Base-by-base conservation (phyloP, 2,113 vertebrate genomes). In the Eublepharis macularius region DNA sequence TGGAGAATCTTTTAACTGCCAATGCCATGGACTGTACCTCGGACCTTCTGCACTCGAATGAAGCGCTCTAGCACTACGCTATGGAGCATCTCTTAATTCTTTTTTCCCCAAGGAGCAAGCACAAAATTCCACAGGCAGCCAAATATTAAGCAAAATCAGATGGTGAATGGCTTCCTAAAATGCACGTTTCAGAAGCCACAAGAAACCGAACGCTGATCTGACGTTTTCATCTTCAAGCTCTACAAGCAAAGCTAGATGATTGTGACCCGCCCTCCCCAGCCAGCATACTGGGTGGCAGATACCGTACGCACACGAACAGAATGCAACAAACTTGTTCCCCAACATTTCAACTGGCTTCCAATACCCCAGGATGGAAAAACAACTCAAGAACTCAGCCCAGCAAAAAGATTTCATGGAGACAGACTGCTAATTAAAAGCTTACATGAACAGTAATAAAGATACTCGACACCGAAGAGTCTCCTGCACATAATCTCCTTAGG, bases 401-500 rank as follows among this genome's bases (percentile, higher is more conserved):
- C n/a, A 7, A 49, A 51, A 82, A 82, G 54, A 76, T 4, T 32
- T 51, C 39, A 74, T 81, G 19, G 24, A 17, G 26, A 70, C 63
- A 80, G 84, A 6, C 63, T 83, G 0, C 69, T 63, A 57, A 73
- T 69, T 89, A 70, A 51, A 83, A 88, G 63, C 34, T 34, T 63
- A 11, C 26, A 24, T 34, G 83, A 76, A 73, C 6, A 0, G 17
- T 49, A 7, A 39, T 24, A 60, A 45, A 65, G 39, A 74, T 70
- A 63, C 36, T 11, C 7, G 26, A n/a, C 47, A n/a, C 83, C 74
- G 69, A 51, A 69, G 47, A 74, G 60, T 69, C 65, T 57, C 54
- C 70, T n/a, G 10, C 47, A 3, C 32, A 24, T 78, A 34, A 60
- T 79, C 76, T 47, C 76, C 83, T 85, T 57, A 45, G 43, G 36